phyloP scores from a whole-genome alignment of 2,797 vertebrate species.

The Myripristis jacobus region DNA sequence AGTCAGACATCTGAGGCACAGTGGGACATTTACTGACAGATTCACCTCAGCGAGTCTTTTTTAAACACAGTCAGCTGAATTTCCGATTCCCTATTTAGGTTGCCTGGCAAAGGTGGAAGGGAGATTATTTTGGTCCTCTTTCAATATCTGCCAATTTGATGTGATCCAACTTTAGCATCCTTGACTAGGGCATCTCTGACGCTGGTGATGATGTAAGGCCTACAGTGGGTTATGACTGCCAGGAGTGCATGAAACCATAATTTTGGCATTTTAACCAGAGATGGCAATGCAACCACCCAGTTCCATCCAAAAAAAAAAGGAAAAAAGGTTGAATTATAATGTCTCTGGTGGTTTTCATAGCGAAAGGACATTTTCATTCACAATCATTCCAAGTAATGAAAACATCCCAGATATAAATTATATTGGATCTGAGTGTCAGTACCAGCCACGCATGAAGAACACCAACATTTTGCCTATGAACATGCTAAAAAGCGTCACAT shows the following conservation, averaged over 20 bases:
- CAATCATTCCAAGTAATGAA: background rate
- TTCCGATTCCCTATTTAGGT: conserved; percentile 46
- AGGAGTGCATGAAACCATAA: conserved; percentile 15
- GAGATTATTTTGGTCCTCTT: conserved; percentile 61
- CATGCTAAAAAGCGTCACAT: conserved; percentile 23
- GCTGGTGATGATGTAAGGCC: conserved; percentile 60
- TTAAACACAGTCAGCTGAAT: conserved; percentile 36
- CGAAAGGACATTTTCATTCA: background rate
- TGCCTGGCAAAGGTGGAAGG: conserved; percentile 39
- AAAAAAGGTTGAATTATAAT: too few relatives aligned
- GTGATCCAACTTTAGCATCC: conserved; percentile 60
- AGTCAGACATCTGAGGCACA: conserved; percentile 31
- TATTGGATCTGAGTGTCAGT: conserved; percentile 7
- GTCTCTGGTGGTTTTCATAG: background rate
- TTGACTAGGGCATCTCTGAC: conserved; percentile 58
- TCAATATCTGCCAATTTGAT: conserved; percentile 65
- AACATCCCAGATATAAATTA: conserved; percentile 3
- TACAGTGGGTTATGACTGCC: conserved; percentile 32
- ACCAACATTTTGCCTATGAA: background rate
- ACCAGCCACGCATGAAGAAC: background rate
- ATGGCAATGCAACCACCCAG: conserved; percentile 13
- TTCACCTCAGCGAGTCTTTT: conserved; percentile 33
- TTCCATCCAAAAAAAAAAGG: background rate
- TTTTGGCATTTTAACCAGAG: conserved; percentile 18
- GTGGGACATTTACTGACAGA: conserved; percentile 36